Conservation (phyloP, 2,888 invertebrate genomes). For the Calephelis perditalis region DNA sequence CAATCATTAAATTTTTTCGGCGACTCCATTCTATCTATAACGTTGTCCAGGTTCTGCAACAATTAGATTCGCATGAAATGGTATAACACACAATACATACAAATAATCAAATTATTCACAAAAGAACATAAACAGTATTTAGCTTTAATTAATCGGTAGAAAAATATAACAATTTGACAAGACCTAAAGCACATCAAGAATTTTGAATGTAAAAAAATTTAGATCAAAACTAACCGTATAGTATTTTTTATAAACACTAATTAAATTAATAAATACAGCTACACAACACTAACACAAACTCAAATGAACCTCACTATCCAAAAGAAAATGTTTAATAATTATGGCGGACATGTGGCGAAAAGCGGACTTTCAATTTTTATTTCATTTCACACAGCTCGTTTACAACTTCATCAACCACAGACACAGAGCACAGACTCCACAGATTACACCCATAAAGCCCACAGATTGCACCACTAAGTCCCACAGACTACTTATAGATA, state of each 20-base stretch:
- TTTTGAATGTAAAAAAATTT: conserved; percentile 17
- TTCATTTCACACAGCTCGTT: conserved; percentile 45
- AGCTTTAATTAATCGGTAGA: conserved; percentile 29
- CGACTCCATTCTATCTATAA: conserved; percentile 78
- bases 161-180: conserved; percentile 68
- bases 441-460: too few relatives aligned
- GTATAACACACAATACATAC: conserved; percentile 59
- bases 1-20: conserved; percentile 89
- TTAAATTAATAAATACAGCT: conserved; percentile 68
- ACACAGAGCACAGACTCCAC: too few relatives aligned
- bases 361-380: conserved; percentile 54
- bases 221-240: conserved; percentile 13
- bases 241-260: conserved; percentile 24
- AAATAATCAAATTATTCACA: conserved; percentile 44
- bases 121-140: not conserved
- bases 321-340: conserved; percentile 64
- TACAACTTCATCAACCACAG: conserved; percentile 31
- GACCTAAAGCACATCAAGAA: conserved; percentile 60
- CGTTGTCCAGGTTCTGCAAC: conserved; percentile 18
- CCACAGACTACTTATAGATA: too few relatives aligned
- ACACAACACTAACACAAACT: conserved; percentile 65
- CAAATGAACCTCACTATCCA: conserved; percentile 69
- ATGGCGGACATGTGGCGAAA: conserved; percentile 73
- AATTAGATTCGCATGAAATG: conserved; percentile 20
- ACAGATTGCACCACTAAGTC: too few relatives aligned